Conservation (phyloP, 2,888 invertebrate species). For the Hylaea fasciaria region DNA sequence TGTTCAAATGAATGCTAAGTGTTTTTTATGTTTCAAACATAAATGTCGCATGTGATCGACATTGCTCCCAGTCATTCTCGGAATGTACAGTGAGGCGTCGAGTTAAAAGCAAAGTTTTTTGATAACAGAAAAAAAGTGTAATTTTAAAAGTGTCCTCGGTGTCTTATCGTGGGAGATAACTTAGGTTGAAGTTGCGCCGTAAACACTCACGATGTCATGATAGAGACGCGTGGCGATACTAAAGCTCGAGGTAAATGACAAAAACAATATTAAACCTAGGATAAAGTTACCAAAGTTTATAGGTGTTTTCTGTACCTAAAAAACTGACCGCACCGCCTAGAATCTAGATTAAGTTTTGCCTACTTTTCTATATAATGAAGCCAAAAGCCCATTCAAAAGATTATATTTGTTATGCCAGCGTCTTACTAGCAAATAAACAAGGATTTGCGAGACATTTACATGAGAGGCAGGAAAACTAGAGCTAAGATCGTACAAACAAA, state of each 20-base stretch:
- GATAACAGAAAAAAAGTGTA: conserved; percentile 54
- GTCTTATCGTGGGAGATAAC: conserved; percentile 51
- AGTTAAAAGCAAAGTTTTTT: conserved; percentile 53
- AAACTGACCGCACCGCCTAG: too few relatives aligned
- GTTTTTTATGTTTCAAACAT: conserved; percentile 44
- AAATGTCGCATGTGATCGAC: conserved; percentile 46
- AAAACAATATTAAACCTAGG: conserved; percentile 27
- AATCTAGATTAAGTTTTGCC: too few relatives aligned
- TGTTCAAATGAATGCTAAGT: conserved; percentile 63
- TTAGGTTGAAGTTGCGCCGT: conserved; percentile 42
- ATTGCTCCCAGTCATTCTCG: conserved; percentile 57
- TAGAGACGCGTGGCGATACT: conserved; percentile 34
- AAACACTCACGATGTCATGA: conserved; percentile 41
- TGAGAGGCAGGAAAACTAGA: conserved; percentile 44
- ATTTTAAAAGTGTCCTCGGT: conserved; percentile 49
- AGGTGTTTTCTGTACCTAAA: too few relatives aligned
- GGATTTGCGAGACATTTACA: conserved; percentile 49
- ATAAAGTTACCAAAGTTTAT: conserved; percentile 35
- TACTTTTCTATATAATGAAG: too few relatives aligned
- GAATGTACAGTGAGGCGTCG: conserved; percentile 50
- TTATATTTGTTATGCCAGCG: neutral
- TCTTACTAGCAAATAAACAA: conserved; percentile 41
- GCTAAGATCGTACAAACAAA: conserved; percentile 43
- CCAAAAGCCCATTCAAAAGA: too few relatives aligned
- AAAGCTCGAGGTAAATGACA: conserved; percentile 46